Evolutionary conservation across 2,888 invertebrate species (phyloP).

Genomic region (Branchellion lobata): DNA sequence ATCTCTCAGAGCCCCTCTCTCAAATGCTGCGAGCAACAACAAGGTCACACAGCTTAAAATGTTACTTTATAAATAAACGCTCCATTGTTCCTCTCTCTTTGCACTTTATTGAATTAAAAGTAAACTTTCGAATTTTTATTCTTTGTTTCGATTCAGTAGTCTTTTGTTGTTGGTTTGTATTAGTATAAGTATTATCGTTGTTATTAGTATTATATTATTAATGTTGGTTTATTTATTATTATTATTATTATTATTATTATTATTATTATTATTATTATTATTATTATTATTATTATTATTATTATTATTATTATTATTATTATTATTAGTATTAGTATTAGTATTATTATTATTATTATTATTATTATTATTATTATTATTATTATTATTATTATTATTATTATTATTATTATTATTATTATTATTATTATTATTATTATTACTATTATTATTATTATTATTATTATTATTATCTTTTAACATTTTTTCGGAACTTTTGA

Average conservation of each 20-base stretch:
- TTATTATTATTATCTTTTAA: constrained; percentile 63
- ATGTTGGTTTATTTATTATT: background rate
- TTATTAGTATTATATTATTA: constrained; percentile 12
- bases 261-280: background rate
- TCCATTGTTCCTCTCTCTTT: no score
- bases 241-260: constrained; percentile 7
- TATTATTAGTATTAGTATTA: background rate
- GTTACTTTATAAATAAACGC: no score
- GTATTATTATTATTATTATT: constrained; percentile 9
- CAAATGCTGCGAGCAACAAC: no score
- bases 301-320: background rate
- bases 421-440: background rate
- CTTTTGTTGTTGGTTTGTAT: no score
- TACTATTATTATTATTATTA: constrained; percentile 67
- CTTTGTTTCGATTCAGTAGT: no score
- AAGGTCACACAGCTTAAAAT: no score
- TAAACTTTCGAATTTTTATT: no score
- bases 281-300: background rate
- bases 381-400: constrained; percentile 21
- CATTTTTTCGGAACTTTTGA: no score
- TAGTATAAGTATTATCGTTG: constrained; percentile 1
- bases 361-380: constrained; percentile 33
- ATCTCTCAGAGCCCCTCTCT: no score
- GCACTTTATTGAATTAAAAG: no score
- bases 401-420: constrained; percentile 25